Evolutionary conservation across 2,888 invertebrate species (phyloP).

Genomic region (Cephus nigrinus): DNA sequence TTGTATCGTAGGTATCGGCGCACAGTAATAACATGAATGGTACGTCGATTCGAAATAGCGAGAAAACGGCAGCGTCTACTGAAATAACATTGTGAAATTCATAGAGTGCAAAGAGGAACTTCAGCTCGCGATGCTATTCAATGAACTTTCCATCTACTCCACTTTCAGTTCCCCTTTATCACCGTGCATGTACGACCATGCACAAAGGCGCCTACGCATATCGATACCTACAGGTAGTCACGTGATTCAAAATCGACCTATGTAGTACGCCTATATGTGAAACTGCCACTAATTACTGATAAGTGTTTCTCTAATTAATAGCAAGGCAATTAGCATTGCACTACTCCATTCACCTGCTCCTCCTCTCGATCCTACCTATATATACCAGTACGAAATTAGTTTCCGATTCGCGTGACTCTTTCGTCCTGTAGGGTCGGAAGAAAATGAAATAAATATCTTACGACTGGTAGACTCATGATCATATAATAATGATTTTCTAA

Average conservation of each 20-base stretch:
- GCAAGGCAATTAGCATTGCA: constrained; percentile 16
- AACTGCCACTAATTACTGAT: constrained; percentile 14
- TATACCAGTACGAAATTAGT: not conserved
- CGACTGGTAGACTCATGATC: not conserved
- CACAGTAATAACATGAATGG: no score
- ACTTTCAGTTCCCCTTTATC: not conserved
- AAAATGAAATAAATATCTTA: not conserved
- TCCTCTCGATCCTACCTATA: not conserved
- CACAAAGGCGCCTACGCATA: not conserved
- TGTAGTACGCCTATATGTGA: not conserved
- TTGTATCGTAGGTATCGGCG: no score
- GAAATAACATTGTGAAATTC: not conserved
- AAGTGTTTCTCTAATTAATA: constrained; percentile 21
- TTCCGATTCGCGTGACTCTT: not conserved
- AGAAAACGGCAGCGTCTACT: not conserved
- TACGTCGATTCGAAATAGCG: not conserved
- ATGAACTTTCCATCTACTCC: not conserved
- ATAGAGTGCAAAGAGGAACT: not conserved
- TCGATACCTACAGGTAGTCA: not conserved
- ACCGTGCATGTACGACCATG: not conserved
- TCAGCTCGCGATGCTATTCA: not conserved
- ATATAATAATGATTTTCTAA: not conserved
- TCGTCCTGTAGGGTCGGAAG: not conserved
- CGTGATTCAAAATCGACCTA: not conserved
- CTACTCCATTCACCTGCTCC: constrained; percentile 8